phyloP scores from a whole-genome alignment of 2,888 invertebrate genomes.

The Desoria tigrina region DNA sequence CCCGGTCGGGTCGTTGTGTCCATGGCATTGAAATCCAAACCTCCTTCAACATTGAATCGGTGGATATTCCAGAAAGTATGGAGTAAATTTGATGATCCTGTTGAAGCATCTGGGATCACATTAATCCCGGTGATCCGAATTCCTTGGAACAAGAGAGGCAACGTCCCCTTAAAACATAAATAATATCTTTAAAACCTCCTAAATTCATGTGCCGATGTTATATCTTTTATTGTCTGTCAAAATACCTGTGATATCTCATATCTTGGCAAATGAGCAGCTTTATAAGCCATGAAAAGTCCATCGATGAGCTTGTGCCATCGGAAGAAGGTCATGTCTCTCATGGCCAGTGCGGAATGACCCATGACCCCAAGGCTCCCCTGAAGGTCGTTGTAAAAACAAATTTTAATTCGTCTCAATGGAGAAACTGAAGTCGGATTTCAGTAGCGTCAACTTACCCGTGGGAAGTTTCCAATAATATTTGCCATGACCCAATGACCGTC shows the following conservation, averaged over 20 bases:
- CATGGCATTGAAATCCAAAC: constrained; percentile 68
- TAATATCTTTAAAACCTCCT: background rate
- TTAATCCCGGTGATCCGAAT: constrained; percentile 1
- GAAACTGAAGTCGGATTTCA: background rate
- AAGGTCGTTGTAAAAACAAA: background rate
- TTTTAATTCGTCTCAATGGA: too few relatives aligned
- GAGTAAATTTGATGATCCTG: constrained; percentile 61
- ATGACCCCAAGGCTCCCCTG: constrained; percentile 6
- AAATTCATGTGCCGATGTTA: background rate
- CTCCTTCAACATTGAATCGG: constrained; percentile 72
- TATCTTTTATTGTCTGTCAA: background rate
- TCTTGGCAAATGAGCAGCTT: constrained; percentile 24
- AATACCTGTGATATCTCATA: constrained; percentile 16
- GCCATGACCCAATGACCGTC: constrained; percentile 76
- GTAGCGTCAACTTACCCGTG: background rate
- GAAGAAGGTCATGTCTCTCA: constrained; percentile 84
- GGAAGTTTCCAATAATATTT: constrained; percentile 8
- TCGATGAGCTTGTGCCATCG: constrained; percentile 60
- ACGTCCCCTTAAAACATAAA: background rate
- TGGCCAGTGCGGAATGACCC: constrained; percentile 68
- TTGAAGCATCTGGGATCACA: constrained; percentile 56
- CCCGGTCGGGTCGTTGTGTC: background rate
- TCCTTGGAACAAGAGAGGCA: background rate
- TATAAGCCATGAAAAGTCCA: background rate
- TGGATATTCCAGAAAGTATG: constrained; percentile 78